These are phyloP conservation scores for Caenorhabditis sp. DNA, from an alignment of 2,888 invertebrate species.

Conservation along the genomic window DNA sequence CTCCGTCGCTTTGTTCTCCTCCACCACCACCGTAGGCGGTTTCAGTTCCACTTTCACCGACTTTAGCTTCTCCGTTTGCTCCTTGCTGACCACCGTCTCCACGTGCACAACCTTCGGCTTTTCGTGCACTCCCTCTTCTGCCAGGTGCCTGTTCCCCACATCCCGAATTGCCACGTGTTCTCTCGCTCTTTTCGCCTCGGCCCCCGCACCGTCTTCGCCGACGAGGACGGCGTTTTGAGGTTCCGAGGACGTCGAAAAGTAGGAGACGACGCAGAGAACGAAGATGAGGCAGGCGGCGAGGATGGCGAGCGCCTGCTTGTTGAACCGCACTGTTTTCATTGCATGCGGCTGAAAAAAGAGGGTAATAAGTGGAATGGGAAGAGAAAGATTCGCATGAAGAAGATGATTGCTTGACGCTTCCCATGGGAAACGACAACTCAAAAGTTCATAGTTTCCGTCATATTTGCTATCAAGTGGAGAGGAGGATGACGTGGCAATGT, in stretches of 20 bases:
- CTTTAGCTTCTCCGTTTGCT: conserved; percentile 14
- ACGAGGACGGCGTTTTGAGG: conserved; percentile 5
- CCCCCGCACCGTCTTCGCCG: not conserved
- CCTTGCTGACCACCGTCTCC: conserved; percentile 23
- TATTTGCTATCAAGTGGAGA: not conserved
- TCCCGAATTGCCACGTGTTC: conserved; percentile 23
- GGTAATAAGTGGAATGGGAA: not conserved
- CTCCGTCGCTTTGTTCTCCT: conserved; percentile 3
- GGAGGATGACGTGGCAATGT: conserved; percentile 17
- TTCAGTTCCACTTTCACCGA: conserved; percentile 11
- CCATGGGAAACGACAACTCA: conserved; percentile 11
- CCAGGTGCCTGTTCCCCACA: conserved; percentile 13
- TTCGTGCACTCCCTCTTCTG: not conserved
- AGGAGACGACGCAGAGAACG: conserved; percentile 53
- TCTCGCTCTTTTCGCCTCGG: not conserved
- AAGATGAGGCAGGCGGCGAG: conserved; percentile 54
- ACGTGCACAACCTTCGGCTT: conserved; percentile 20
- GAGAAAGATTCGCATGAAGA: not conserved
- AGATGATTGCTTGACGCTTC: conserved; percentile 11
- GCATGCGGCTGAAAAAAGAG: conserved; percentile 42
- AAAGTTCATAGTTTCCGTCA: conserved; percentile 10
- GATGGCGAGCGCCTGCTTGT: conserved; percentile 56
- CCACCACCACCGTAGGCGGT: conserved; percentile 16
- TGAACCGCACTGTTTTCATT: conserved; percentile 67
- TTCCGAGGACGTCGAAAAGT: conserved; percentile 29